phyloP scores from a whole-genome alignment of 2,888 invertebrate species.

The Catocala fraxini region DNA sequence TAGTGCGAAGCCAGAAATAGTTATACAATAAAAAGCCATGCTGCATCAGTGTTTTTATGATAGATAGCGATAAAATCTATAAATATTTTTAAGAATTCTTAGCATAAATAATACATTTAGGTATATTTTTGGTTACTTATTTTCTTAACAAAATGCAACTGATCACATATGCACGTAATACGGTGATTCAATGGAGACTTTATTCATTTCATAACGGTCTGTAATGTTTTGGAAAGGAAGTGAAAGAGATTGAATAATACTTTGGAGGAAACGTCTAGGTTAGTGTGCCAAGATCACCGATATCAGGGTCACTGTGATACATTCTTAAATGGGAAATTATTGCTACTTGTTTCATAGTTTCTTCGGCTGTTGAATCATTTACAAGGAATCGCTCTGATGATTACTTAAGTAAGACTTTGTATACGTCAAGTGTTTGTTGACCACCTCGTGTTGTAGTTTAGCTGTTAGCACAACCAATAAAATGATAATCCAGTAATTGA shows the following conservation, averaged over 20 bases:
- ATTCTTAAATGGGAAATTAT: constrained; percentile 7
- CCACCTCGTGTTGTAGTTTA: too few relatives aligned
- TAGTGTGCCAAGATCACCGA: constrained; percentile 38
- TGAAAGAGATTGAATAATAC: constrained; percentile 11
- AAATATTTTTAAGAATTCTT: too few relatives aligned
- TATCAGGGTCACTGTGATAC: constrained; percentile 25
- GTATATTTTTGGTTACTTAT: too few relatives aligned
- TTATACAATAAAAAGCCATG: too few relatives aligned
- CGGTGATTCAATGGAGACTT: constrained; percentile 7
- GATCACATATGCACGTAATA: not conserved
- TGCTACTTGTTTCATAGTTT: constrained; percentile 21
- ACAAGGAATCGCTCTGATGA: constrained; percentile 9
- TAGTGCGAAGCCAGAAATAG: too few relatives aligned
- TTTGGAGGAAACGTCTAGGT: constrained; percentile 41
- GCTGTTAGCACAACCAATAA: too few relatives aligned
- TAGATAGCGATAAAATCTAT: too few relatives aligned
- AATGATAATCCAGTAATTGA: too few relatives aligned
- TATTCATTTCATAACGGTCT: constrained; percentile 14
- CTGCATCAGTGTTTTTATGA: too few relatives aligned
- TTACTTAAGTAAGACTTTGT: too few relatives aligned
- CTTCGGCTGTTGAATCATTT: constrained; percentile 39
- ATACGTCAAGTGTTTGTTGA: too few relatives aligned
- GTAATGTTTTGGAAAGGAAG: constrained; percentile 13
- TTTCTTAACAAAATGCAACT: too few relatives aligned
- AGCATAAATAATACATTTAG: not conserved